These are phyloP conservation scores for Listrodromus nycthemerus DNA, from an alignment of 2,888 invertebrate species.

Conservation along the genomic window DNA sequence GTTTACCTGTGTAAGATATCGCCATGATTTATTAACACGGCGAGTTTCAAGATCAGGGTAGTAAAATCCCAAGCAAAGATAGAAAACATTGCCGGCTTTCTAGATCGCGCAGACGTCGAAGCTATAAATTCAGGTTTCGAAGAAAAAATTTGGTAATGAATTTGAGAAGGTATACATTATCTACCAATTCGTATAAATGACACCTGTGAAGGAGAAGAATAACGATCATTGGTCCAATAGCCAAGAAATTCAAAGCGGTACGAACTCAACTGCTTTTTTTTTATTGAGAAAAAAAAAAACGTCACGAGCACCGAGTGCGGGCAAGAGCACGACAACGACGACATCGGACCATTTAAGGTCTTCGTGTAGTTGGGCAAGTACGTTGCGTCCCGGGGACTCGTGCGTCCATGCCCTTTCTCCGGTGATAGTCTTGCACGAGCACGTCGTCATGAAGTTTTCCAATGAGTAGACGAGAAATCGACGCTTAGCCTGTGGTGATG, in stretches of 20 bases:
- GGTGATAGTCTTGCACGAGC: constrained; percentile 18
- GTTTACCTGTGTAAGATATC: constrained; percentile 7
- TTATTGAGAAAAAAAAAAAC: neutral
- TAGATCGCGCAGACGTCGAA: neutral
- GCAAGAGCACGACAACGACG: constrained; percentile 69
- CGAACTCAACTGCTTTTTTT: neutral
- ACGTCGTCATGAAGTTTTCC: constrained; percentile 42
- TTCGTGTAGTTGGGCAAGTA: constrained; percentile 65
- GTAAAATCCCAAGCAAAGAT: constrained; percentile 15
- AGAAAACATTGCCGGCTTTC: constrained; percentile 42
- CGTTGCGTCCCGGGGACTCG: constrained; percentile 42
- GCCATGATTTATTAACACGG: constrained; percentile 35
- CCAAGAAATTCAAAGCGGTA: neutral
- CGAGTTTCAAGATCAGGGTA: constrained; percentile 52
- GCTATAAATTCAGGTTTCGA: neutral
- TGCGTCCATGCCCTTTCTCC: constrained; percentile 7
- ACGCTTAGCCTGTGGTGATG: neutral
- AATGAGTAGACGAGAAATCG: constrained; percentile 42
- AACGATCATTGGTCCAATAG: neutral
- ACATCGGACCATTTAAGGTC: constrained; percentile 77
- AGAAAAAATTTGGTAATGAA: neutral
- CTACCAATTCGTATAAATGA: too few species aligned
- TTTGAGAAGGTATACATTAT: too few species aligned
- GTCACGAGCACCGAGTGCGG: constrained; percentile 72
- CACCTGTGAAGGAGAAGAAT: too few species aligned